Evolutionary conservation across 2,888 invertebrate species (phyloP).

Genomic region (Drosophila differens): DNA sequence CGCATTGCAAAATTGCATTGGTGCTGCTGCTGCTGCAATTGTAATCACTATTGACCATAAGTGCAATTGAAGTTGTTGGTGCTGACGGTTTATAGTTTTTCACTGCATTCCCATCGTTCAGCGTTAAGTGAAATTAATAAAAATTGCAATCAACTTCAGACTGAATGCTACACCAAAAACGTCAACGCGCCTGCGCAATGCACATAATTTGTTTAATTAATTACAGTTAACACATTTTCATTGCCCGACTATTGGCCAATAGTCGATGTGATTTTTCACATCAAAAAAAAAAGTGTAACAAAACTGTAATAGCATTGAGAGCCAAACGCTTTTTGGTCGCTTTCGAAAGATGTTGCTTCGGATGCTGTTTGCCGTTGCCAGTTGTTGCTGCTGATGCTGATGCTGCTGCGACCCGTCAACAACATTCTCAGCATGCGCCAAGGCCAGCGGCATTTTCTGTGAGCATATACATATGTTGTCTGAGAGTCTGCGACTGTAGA

Average conservation of each 20-base stretch:
- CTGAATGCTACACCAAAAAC: slow-evolving; percentile 74
- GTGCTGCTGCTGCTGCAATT: slow-evolving; percentile 54
- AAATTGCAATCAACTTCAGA: slow-evolving; percentile 66
- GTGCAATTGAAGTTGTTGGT: slow-evolving; percentile 24
- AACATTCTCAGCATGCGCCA: slow-evolving; percentile 79
- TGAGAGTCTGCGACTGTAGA: slow-evolving; percentile 1
- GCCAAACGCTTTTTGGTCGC: slow-evolving; percentile 68
- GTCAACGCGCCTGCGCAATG: slow-evolving; percentile 79
- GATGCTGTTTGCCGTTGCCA: slow-evolving; percentile 29
- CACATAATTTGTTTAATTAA: slow-evolving; percentile 82
- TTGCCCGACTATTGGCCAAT: slow-evolving; percentile 66
- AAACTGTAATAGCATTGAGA: slow-evolving; percentile 75
- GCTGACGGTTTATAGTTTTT: slow-evolving; percentile 32
- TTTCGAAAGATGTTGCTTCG: slow-evolving; percentile 70
- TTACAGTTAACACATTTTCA: slow-evolving; percentile 79
- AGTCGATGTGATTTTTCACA: slow-evolving; percentile 77
- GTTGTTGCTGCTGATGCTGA: slow-evolving; percentile 9
- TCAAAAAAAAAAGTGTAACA: slow-evolving; percentile 43
- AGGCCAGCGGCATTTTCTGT: slow-evolving; percentile 75
- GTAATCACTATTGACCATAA: slow-evolving; percentile 71
- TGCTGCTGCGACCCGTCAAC: slow-evolving; percentile 47
- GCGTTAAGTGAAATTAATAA: slow-evolving; percentile 79
- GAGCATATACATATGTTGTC: slow-evolving; percentile 12
- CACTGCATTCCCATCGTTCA: slow-evolving; percentile 68
- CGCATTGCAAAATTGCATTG: slow-evolving; percentile 67